Evolutionary conservation across 2,797 vertebrate species (phyloP), one percentile per base, ranked within the genome.

Genomic region (Micromesistius poutassou): DNA sequence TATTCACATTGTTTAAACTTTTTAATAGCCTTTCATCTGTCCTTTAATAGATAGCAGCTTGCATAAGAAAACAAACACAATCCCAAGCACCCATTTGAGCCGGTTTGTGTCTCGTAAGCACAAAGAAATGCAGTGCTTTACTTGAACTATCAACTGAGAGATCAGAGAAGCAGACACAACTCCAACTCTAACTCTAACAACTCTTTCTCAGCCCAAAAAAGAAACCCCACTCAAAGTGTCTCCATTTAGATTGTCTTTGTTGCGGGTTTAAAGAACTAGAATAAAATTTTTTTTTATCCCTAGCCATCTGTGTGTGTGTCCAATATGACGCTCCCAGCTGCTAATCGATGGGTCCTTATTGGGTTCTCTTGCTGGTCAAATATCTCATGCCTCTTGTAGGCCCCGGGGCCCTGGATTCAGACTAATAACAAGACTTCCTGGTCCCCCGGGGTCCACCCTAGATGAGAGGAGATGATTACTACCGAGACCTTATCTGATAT

Each of bases 271-370:
- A 38, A 38, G 36, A 38, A 38, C 36, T 8, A 38, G 1, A 38
- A 38, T 1, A 38, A 38, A 38, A 38, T n/a, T n/a, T n/a, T n/a
- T n/a, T n/a, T 38, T 8, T 38, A 38, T 38, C 9, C 36, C 36
- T 38, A 38, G 36, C 36, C 36, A 38, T 38, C 36, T 38, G 93
- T 90, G 89, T 85, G 87, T 90, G 89, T 89, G 89, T 93, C 88
- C 90, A 93, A 94, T 93, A 93, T 91, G 91, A 84, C 88, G 85
- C 81, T 89, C 89, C 87, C 87, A 78, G 85, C 79, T 88, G 82
- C 88, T 94, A 94, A 94, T 95, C 93, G 90, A 95, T 95, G 89
- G 91, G 85, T 82, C 88, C 90, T 93, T 94, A 94, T 94, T 95
- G 93, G 91, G 89, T 94, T 92, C 93, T 89, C 87, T 74, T 77